Conservation (phyloP, 2,797 vertebrate genomes). For the Alosa sapidissima region DNA sequence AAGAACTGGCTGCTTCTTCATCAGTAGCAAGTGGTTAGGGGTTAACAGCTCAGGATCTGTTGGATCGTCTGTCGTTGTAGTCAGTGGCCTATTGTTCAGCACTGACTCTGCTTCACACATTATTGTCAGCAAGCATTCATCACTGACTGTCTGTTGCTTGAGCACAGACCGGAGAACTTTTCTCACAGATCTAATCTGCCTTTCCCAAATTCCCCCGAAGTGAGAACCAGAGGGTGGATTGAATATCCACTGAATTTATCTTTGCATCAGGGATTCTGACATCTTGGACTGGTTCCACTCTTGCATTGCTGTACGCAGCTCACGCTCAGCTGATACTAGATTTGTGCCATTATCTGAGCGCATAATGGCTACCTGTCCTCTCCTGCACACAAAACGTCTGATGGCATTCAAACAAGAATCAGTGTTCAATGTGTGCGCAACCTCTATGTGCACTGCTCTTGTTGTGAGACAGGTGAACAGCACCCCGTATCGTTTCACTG, state of each 20-base stretch:
- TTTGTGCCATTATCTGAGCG: conserved; percentile 23
- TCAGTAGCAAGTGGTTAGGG: neutral
- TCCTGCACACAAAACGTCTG: conserved; percentile 26
- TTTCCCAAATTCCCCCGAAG: neutral
- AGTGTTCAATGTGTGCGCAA: conserved; percentile 25
- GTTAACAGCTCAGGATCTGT: neutral
- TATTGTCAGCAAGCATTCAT: neutral
- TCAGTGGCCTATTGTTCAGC: neutral
- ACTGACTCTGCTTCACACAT: neutral
- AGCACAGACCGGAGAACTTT: neutral
- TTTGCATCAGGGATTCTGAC: neutral
- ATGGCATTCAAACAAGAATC: conserved; percentile 28
- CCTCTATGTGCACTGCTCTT: conserved; percentile 33
- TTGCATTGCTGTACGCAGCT: conserved; percentile 13
- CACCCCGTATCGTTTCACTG: conserved; percentile 28
- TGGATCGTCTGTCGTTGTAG: neutral
- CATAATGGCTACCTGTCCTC: conserved; percentile 23
- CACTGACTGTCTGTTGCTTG: neutral
- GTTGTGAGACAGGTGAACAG: conserved; percentile 28
- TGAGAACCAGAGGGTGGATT: conserved; percentile 19
- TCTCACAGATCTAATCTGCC: neutral
- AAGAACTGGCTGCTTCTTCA: conserved; percentile 7
- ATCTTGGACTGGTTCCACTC: conserved; percentile 26
- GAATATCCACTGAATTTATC: conserved; percentile 30
- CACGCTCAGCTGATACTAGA: neutral